These are phyloP conservation scores for Oophaga sylvatica DNA, from an alignment of 2,797 vertebrate genomes.

Conservation along the genomic window DNA sequence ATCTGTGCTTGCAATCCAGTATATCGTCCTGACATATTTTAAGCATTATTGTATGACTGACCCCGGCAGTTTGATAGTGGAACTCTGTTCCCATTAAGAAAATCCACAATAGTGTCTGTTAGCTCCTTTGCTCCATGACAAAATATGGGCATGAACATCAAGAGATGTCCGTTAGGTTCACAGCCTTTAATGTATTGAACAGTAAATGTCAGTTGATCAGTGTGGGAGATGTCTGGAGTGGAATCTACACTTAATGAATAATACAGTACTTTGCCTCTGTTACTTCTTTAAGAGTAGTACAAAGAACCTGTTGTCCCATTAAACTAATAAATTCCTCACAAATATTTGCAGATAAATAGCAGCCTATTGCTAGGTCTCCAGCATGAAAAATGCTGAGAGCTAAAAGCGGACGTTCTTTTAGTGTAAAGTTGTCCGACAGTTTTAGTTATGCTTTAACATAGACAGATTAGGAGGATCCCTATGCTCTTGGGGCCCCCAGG, in stretches of 20 bases:
- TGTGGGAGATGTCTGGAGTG: no score
- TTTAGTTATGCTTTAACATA: no score
- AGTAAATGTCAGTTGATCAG: no score
- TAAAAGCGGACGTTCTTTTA: no score
- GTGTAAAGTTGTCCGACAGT: no score
- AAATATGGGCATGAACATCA: neutral
- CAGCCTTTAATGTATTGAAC: neutral
- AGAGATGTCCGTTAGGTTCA: neutral
- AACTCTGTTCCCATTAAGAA: neutral
- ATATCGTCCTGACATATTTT: neutral
- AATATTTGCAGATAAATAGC: neutral
- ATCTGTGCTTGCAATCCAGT: neutral
- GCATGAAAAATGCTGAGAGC: no score
- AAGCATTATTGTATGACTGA: neutral
- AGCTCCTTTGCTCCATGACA: neutral
- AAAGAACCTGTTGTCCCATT: neutral
- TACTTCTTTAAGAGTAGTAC: no score
- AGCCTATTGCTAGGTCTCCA: neutral
- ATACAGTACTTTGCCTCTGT: no score
- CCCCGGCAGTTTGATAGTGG: neutral
- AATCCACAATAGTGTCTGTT: neutral
- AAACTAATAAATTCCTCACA: neutral
- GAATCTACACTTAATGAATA: no score
- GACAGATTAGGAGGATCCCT: no score
- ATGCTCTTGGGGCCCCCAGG: no score